Evolutionary conservation across 1,140 invertebrate species (phyloP), one percentile per base, ranked within the genome.

Genomic region (Acarapis woodi): DNA sequence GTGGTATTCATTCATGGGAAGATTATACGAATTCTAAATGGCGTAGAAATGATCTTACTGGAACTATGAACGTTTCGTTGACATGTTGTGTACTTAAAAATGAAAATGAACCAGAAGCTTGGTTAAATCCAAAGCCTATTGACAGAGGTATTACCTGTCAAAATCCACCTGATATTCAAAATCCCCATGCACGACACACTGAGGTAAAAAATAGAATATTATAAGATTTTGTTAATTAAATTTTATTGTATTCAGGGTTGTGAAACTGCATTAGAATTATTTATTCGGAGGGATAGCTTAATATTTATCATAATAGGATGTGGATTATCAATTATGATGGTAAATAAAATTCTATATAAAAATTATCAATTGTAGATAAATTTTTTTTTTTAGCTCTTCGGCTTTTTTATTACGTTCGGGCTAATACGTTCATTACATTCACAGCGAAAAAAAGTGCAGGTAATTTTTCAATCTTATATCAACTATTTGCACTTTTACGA

Each of bases 11-110:
- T 21, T 67, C 67, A 42, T 67, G 70, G 2, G 61, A 63, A 32
- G 77, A 82, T 61, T 82, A 77, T 53, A 68, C 71, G 42, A 72
- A 70, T 38, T 77, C 75, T 1, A 54, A 67, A 47, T 80, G 75
- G 75, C 9, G 22, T 10, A 19, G n/a, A 0, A 26, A 40, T 23
- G 15, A 18, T 4, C 5, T 44, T 6, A 33, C 32, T 32, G 38
- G 37, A 9, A 4, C 4, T 15, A 23, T 35, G 6, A 18, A 23
- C 14, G 71, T 78, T 12, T 73, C 73, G 18, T 58, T 69, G n/a
- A 71, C 67, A 25, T 80, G 75, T 50, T 80, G 75, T 51, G 53
- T 59, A n/a, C 53, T 71, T 20, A 59, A 65, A 19, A 75, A 77
- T 49, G 46, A 54, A 0, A 51, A 58, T 2, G 56, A 64, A 14